Conservation (phyloP, 2,797 vertebrate genomes). For the Danio aesculapii region DNA sequence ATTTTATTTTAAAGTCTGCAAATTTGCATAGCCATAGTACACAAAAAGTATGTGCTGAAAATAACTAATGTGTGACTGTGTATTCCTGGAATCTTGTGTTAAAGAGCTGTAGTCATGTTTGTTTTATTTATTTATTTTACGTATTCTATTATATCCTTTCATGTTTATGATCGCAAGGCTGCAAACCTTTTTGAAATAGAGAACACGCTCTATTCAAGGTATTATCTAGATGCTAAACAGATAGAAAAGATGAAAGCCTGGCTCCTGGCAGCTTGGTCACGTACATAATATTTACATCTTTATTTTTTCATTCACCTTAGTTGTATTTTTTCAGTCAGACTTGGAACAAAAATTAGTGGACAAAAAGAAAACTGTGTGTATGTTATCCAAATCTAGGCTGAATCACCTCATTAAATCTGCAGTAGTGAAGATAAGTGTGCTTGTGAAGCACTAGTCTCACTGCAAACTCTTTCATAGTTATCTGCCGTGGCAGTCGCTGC, state of each 20-base stretch:
- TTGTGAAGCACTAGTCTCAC: constrained; percentile 16
- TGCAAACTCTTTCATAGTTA: constrained; percentile 31
- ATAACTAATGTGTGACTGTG: not conserved
- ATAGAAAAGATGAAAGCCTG: not conserved
- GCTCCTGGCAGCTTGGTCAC: not conserved
- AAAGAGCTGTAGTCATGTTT: not conserved
- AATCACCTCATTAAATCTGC: constrained; percentile 49
- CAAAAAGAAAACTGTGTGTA: not conserved
- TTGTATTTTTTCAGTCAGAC: not conserved
- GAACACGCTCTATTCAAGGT: not conserved
- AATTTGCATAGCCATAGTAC: too few relatives aligned
- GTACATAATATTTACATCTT: not conserved
- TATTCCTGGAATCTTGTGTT: not conserved
- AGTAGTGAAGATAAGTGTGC: constrained; percentile 24
- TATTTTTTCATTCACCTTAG: not conserved
- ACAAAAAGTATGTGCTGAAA: not conserved
- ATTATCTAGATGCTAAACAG: not conserved
- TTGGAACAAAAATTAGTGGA: constrained; percentile 5
- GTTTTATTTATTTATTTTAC: not conserved
- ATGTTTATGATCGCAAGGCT: constrained; percentile 8
- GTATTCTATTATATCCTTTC: not conserved
- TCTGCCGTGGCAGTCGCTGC: constrained; percentile 20
- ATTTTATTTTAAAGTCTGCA: not conserved
- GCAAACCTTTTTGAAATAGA: not conserved
- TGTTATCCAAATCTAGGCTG: constrained; percentile 23